Base-by-base conservation (phyloP, 2,113 vertebrate species). In the Neolamprologus hecqui region DNA sequence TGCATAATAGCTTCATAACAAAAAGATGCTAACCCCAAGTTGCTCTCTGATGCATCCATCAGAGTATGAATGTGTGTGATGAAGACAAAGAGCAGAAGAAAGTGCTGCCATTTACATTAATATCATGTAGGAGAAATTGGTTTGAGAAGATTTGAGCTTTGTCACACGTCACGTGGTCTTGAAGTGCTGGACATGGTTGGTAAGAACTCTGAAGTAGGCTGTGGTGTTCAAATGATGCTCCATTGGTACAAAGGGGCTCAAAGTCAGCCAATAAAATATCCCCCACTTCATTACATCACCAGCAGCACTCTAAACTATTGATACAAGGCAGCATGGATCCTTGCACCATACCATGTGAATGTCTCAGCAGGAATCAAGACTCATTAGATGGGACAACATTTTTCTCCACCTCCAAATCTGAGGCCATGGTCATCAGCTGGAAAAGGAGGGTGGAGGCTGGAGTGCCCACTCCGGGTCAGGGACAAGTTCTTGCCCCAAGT, bases 1-100 rank as follows among this genome's bases (percentile, higher is more conserved):
- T 65, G 31, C 60, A 35, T 31, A 49, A 49, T 1, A 0, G 10
- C 53, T 54, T 0, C 53, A 54, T 21, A 65, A 35, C 31, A 65
- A 65, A n/a, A 63, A 63, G 58, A 63, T n/a, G 31, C 58, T 63
- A 35, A 63, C 58, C 60, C 60, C 31, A 65, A n/a, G 58, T 5
- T 63, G 6, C 0, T n/a, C 10, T 65, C 1, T 65, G 31, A 65
- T n/a, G 2, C 60, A 63, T 65, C 60, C 31, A 65, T 65, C 60
- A 5, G 60, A n/a, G 17, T 35, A 65, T n/a, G 60, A 65, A n/a
- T 1, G 60, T 65, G 31, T 63, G 31, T 35, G 17, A 35, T 2
- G 1, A 35, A 35, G 31, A 65, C 10, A 63, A 0, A 31, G 55
- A 58, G 55, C 26, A 58, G 26, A 60, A 60, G 14, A 31, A 3